Evolutionary conservation across 2,888 invertebrate species (phyloP).

Genomic region (Cerceris rybyensis): DNA sequence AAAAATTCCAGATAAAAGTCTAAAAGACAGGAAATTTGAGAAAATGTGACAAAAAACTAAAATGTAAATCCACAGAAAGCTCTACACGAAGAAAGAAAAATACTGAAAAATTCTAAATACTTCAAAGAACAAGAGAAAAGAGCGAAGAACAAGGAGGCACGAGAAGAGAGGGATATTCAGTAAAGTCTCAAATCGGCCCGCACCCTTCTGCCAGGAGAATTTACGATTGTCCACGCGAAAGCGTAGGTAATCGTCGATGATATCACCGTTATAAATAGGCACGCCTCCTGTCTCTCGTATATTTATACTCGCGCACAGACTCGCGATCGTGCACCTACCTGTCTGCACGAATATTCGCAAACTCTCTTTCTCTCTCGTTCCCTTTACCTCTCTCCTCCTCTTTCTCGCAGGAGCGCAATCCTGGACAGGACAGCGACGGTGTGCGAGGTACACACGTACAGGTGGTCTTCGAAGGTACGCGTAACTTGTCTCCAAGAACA

Average conservation of each 20-base stretch:
- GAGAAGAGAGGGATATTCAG: slow-evolving; percentile 39
- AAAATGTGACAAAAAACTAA: no score
- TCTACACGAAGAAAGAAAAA: no score
- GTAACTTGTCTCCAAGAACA: slow-evolving; percentile 38
- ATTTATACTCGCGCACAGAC: slow-evolving; percentile 60
- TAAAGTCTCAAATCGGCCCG: slow-evolving; percentile 64
- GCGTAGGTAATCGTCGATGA: slow-evolving; percentile 81
- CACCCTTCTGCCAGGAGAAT: slow-evolving; percentile 69
- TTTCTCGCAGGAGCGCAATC: slow-evolving; percentile 18
- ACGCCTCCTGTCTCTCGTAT: slow-evolving; percentile 75
- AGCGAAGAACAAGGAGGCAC: slow-evolving; percentile 8
- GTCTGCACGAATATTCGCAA: slow-evolving; percentile 51
- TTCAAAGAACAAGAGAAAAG: neutral
- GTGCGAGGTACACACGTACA: slow-evolving; percentile 8
- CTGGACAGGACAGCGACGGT: neutral
- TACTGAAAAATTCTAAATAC: no score
- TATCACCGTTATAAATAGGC: slow-evolving; percentile 81
- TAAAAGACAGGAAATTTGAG: no score
- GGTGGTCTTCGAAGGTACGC: slow-evolving; percentile 36
- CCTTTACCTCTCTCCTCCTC: neutral
- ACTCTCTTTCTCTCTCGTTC: slow-evolving; percentile 26
- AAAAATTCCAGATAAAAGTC: no score
- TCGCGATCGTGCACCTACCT: slow-evolving; percentile 59
- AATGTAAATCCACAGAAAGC: no score
- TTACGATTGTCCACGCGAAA: slow-evolving; percentile 79